A percentile compares a stretch with the other conserved stretches of the same genome.
These are phyloP conservation scores for Dinothrombium tinctorium DNA, from an alignment of 1,140 invertebrate genomes.

Conservation along the genomic window DNA sequence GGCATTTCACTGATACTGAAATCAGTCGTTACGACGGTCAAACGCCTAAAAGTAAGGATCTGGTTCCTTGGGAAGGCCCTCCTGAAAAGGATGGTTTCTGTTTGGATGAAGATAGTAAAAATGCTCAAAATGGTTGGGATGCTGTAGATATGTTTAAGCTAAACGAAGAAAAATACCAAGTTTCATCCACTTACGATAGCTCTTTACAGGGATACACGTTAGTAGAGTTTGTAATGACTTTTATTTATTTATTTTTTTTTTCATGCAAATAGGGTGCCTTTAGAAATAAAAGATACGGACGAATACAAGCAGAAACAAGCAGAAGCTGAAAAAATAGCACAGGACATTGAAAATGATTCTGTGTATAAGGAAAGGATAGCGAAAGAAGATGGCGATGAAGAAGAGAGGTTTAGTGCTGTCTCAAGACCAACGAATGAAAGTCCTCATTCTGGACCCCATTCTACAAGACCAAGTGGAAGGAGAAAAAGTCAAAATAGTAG, in stretches of 20 bases:
- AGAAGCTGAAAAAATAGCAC: slow-evolving; percentile 60
- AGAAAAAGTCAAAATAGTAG: not conserved
- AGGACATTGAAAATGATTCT: slow-evolving; percentile 64
- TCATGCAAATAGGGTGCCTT: slow-evolving; percentile 27
- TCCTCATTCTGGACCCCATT: not conserved
- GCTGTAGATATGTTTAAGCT: slow-evolving; percentile 78
- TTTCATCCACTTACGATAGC: slow-evolving; percentile 63
- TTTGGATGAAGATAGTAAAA: slow-evolving; percentile 6
- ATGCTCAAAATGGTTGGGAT: slow-evolving; percentile 54
- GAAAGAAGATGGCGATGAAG: slow-evolving; percentile 70
- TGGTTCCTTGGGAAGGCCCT: slow-evolving; percentile 64
- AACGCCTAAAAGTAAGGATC: slow-evolving; percentile 36
- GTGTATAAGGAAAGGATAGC: slow-evolving; percentile 50
- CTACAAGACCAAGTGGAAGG: too few species aligned
- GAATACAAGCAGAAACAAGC: slow-evolving; percentile 61
- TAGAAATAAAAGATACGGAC: slow-evolving; percentile 55
- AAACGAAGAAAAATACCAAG: slow-evolving; percentile 69
- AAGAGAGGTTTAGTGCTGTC: slow-evolving; percentile 37
- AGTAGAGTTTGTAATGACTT: slow-evolving; percentile 7
- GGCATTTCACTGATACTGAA: slow-evolving; percentile 42
- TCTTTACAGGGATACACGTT: slow-evolving; percentile 55
- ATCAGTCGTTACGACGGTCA: slow-evolving; percentile 37
- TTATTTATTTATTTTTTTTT: slow-evolving; percentile 4
- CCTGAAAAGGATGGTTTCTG: slow-evolving; percentile 27
- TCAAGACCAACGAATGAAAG: slow-evolving; percentile 13